Base-by-base conservation (phyloP, 2,888 invertebrate genomes). In the Drosophila antonietae region DNA sequence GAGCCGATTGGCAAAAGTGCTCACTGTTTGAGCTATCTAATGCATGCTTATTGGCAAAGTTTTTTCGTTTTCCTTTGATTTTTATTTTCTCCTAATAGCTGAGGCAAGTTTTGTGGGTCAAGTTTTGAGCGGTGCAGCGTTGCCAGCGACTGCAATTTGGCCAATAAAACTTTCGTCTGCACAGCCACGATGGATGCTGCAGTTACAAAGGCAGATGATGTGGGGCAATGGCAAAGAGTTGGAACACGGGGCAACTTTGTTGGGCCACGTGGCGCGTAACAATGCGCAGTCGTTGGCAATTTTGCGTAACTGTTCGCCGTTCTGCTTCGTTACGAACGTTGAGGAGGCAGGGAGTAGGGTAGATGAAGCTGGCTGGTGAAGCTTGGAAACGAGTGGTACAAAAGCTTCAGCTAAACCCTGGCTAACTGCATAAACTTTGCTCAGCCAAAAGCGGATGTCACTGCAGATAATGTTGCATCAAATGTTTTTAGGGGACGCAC, bases 241-340 rank as follows among this genome's bases (percentile, higher is more conserved):
- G 43, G 18, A 39, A 10, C 47, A 59, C 28, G 41, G 9, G 62
- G 47, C 44, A 52, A 80, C 81, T 88, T 88, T 87, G 84, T 83
- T 43, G 51, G 56, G 71, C 69, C 84, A 86, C 78, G 88, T 86
- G 88, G 87, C 89, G 82, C 85, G 76, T 81, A 89, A 88, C 83
- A 84, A 89, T 74, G 81, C 84, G 68, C 75, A 86, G 78, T 83
- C 79, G 87, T 78, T 87, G 84, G 87, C 87, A 88, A 83, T 83
- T 86, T 87, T 81, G 83, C 89, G 89, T 88, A 88, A 83, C 87
- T 86, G 84, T 76, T 75, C 75, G 71, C 61, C 69, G 87, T 89
- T 84, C 79, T 58, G 85, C 76, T 87, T 89, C 84, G 84, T 84
- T 84, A 89, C 88, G 66, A 64, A 49, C 69, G 60, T 46, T 20